phyloP scores from a whole-genome alignment of 2,888 invertebrate species.

The Caenorhabditis sp. region DNA sequence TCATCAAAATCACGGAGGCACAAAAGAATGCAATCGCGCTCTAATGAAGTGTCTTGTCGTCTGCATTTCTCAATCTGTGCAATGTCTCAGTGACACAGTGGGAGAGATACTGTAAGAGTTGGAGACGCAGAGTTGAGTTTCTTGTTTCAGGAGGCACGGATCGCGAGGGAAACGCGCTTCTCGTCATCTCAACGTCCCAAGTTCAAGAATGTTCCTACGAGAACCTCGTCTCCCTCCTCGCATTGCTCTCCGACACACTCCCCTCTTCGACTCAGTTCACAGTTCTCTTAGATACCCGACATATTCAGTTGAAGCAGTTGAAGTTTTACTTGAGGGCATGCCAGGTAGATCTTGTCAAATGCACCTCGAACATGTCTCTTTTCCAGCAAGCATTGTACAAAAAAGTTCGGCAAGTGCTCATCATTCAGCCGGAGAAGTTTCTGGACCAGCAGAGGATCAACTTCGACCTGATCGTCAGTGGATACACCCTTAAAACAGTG shows the following conservation, averaged over 20 bases:
- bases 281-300: constrained; percentile 78
- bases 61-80: too few species aligned
- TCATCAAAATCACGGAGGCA: too few species aligned
- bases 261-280: constrained; percentile 68
- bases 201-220: constrained; percentile 67
- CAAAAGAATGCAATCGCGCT: too few species aligned
- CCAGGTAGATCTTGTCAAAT: constrained; percentile 50
- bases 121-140: too few species aligned
- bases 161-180: constrained; percentile 53
- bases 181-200: constrained; percentile 54
- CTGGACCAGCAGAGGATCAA: constrained; percentile 88
- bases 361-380: not conserved
- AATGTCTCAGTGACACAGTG: too few species aligned
- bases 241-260: constrained; percentile 56
- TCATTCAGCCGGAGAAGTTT: constrained; percentile 89
- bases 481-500: constrained; percentile 85
- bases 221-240: constrained; percentile 71
- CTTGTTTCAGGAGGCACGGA: constrained; percentile 58
- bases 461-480: constrained; percentile 78
- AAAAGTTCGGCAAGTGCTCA: constrained; percentile 84
- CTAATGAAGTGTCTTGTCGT: too few species aligned
- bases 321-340: constrained; percentile 77
- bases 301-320: constrained; percentile 71
- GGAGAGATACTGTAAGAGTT: too few species aligned
- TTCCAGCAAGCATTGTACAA: constrained; percentile 77